These are phyloP conservation scores for Phymatocera aterrima DNA, from an alignment of 2,888 invertebrate species.

Conservation along the genomic window DNA sequence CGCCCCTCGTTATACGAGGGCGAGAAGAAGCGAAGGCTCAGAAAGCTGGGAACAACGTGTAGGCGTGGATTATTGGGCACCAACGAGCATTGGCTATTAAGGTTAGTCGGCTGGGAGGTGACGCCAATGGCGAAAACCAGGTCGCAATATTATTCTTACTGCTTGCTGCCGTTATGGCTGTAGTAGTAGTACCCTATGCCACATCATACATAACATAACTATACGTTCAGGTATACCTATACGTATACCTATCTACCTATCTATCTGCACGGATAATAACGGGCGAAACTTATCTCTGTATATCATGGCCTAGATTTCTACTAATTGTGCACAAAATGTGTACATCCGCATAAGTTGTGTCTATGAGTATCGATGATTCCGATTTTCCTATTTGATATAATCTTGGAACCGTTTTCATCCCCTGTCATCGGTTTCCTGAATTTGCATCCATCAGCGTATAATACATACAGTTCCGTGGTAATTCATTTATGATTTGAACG, in stretches of 20 bases:
- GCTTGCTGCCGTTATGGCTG: slow-evolving; percentile 38
- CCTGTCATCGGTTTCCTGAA: not conserved
- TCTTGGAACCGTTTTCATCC: not conserved
- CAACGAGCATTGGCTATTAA: slow-evolving; percentile 55
- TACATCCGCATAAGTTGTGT: no score
- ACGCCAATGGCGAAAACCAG: slow-evolving; percentile 64
- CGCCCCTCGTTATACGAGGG: slow-evolving; percentile 18
- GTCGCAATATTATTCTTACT: slow-evolving; percentile 63
- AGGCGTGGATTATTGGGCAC: slow-evolving; percentile 45
- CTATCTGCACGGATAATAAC: slow-evolving; percentile 13
- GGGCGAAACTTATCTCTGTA: not conserved
- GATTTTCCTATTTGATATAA: not conserved
- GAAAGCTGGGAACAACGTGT: slow-evolving; percentile 31
- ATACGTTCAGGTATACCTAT: not conserved
- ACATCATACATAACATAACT: slow-evolving; percentile 9
- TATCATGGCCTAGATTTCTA: slow-evolving; percentile 25
- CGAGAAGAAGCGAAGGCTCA: not conserved
- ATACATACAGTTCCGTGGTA: no score
- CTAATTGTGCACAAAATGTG: not conserved
- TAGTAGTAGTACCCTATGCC: slow-evolving; percentile 15
- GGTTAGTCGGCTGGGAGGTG: slow-evolving; percentile 62
- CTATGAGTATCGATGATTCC: not conserved
- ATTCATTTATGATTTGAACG: not conserved
- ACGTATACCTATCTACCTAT: not conserved
- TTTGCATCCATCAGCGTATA: no score